Base-by-base conservation (phyloP, 2,888 invertebrate species). In the Brenthis hecate region DNA sequence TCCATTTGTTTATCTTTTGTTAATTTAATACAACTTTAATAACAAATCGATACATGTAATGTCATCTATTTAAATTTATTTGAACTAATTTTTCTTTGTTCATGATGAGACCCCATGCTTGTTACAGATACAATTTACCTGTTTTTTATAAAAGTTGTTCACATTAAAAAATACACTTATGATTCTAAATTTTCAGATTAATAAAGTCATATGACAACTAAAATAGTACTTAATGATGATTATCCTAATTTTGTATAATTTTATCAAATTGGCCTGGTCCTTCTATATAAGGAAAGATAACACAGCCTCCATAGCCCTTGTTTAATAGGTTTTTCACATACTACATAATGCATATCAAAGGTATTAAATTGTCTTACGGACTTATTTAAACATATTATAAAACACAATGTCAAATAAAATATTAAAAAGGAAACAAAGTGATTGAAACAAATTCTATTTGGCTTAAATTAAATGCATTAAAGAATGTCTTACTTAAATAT, bases 391-490 rank as follows among this genome's bases (percentile, higher is more conserved):
- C 2, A 36, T n/a, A 28, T 11, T 43, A 2, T 48, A 13, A 56
- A 28, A 28, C 54, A 36, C 6, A 53, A 51, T 57, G 13, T 51
- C 28, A 57, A 58, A 58, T 58, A 53, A 57, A 16, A 13, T 60
- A 50, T 13, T 13, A 16, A 50, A 50, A 43, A 58, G 47, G 47
- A 58, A 53, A 50, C 16, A 13, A 23, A 57, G 43, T 57, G n/a
- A 60, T 65, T 56, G 43, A 66, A 58, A 47, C 32, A 63, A 61
- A 66, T 67, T 81, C 81, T 82, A 84, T 91, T 88, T 91, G 91
- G 91, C 89, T 80, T 84, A 84, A 87, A 85, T 82, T 91, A 92
- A 92, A 92, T 92, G 92, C 92, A 90, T 81, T 83, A 81, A 79
- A 83, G 80, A 82, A 80, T 80, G 84, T 84, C 85, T 88, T 73